phyloP scores from a whole-genome alignment of 2,113 vertebrate species.

The Plotosus lineatus region DNA sequence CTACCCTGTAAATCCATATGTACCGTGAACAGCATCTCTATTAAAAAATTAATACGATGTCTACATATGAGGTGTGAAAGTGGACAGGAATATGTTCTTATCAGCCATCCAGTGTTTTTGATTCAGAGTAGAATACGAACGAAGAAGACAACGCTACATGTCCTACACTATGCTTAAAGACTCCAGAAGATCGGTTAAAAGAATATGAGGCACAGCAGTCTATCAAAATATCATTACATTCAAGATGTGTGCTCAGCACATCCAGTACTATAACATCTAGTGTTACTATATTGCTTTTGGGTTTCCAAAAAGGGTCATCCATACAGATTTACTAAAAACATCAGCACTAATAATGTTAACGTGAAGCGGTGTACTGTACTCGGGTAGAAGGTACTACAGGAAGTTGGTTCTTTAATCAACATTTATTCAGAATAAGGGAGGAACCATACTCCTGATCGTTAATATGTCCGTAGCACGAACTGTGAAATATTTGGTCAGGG shows the following conservation, averaged over 20 bases:
- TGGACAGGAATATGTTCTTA: background rate
- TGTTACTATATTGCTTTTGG: conserved; percentile 4
- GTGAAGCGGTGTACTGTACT: conserved; percentile 25
- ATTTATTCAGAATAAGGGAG: background rate
- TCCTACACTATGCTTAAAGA: background rate
- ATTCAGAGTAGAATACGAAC: conserved; percentile 24
- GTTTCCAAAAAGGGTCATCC: background rate
- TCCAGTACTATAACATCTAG: conserved; percentile 20
- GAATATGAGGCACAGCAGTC: conserved; percentile 7
- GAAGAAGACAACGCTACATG: conserved; percentile 8
- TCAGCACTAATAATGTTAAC: background rate
- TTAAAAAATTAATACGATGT: conserved; percentile 16
- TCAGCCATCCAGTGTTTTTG: conserved; percentile 32
- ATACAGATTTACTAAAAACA: background rate
- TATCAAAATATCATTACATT: conserved; percentile 7
- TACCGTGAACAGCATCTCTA: conserved; percentile 39
- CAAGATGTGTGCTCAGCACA: background rate
- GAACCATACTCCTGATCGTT: no score
- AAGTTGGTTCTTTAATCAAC: background rate
- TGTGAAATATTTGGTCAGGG: conserved; percentile 5
- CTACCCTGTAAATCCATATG: conserved; percentile 12
- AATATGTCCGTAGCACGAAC: background rate
- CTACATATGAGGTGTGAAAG: background rate
- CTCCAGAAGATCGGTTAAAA: conserved; percentile 4
- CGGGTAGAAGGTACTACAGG: background rate